Conservation (phyloP, 2,888 invertebrate genomes). For the Dasypolia templi region DNA sequence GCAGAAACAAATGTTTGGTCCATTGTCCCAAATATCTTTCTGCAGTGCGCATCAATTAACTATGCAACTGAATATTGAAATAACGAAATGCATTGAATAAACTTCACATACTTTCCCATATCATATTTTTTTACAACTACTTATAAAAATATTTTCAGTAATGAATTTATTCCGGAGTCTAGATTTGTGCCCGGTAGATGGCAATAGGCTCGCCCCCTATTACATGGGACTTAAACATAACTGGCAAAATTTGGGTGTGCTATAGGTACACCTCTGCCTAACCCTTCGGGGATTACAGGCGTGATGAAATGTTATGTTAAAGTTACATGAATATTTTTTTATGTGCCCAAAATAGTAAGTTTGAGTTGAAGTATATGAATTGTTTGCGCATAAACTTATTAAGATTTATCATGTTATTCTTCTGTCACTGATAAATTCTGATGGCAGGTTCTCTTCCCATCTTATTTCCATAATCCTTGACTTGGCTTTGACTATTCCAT, state of each 20-base stretch:
- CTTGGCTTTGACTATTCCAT: not conserved
- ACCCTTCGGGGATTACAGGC: too few relatives aligned
- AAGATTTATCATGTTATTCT: too few relatives aligned
- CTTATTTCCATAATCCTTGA: not conserved
- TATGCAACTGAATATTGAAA: not conserved
- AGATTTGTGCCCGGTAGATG: too few relatives aligned
- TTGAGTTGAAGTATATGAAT: too few relatives aligned
- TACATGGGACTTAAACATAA: too few relatives aligned
- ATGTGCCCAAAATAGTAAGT: not conserved
- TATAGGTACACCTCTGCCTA: too few relatives aligned
- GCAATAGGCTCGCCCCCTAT: too few relatives aligned
- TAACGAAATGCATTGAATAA: not conserved
- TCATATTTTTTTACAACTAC: not conserved
- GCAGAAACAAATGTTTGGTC: slow-evolving; percentile 1
- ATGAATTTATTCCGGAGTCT: too few relatives aligned
- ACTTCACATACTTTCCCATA: too few relatives aligned
- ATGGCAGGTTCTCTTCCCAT: not conserved
- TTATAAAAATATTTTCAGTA: not conserved
- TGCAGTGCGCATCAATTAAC: not conserved
- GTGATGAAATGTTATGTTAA: too few relatives aligned
- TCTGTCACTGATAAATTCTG: too few relatives aligned
- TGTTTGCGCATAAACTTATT: not conserved
- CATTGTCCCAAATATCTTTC: not conserved
- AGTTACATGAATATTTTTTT: not conserved
- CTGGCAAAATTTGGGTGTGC: too few relatives aligned